These are phyloP conservation scores for Phymastichus coffea DNA, from an alignment of 1,140 invertebrate species.

Conservation along the genomic window DNA sequence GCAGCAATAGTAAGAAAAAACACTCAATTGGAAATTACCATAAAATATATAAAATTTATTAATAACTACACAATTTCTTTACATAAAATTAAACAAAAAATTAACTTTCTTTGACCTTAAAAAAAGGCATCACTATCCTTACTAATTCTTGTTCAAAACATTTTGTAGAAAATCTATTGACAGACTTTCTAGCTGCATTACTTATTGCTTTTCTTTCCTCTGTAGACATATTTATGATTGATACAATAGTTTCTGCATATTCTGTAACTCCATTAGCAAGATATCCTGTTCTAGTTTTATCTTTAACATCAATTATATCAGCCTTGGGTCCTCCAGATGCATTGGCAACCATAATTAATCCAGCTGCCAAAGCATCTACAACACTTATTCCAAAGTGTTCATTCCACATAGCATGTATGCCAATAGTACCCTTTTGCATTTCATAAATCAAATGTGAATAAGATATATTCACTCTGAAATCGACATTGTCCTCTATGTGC, in stretches of 20 bases:
- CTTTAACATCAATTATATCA: constrained; percentile 85
- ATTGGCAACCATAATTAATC: constrained; percentile 90
- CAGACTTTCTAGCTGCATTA: constrained; percentile 75
- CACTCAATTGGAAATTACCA: background rate
- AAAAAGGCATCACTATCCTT: constrained; percentile 67
- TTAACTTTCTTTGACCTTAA: constrained; percentile 42
- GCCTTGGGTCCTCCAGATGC: constrained; percentile 88
- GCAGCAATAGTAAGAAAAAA: too few relatives aligned
- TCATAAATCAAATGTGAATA: constrained; percentile 79
- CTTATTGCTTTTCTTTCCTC: constrained; percentile 67
- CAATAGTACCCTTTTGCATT: constrained; percentile 73
- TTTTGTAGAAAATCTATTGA: constrained; percentile 73
- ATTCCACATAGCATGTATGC: constrained; percentile 98
- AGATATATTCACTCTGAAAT: constrained; percentile 85
- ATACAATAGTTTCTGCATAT: constrained; percentile 76
- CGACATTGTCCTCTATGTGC: constrained; percentile 79
- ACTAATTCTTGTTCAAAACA: constrained; percentile 76
- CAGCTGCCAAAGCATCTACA: constrained; percentile 97
- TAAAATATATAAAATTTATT: constrained; percentile 23
- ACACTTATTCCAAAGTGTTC: constrained; percentile 99
- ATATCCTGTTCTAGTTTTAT: constrained; percentile 74
- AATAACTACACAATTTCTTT: background rate
- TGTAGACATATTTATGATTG: constrained; percentile 69
- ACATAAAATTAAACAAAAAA: background rate
- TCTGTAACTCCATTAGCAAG: constrained; percentile 77